Conservation (phyloP, 2,113 vertebrate species). For the Hippocampus comes region DNA sequence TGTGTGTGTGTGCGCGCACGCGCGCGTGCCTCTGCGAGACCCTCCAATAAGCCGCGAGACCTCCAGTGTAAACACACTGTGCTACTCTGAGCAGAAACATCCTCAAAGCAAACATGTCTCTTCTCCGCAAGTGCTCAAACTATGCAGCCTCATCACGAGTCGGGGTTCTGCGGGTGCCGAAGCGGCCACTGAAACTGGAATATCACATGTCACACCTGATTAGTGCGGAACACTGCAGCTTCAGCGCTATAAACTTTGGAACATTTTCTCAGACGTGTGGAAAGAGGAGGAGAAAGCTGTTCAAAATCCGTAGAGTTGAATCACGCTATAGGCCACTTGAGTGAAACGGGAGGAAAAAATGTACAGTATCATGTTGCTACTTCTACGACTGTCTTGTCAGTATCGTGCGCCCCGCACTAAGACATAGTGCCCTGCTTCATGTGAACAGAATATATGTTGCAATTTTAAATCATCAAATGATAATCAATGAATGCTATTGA, state of each 20-base stretch:
- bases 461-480: not conserved
- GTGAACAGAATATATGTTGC: not conserved
- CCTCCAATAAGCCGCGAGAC: constrained; percentile 50
- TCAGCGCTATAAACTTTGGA: constrained; percentile 4
- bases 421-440: too few relatives aligned
- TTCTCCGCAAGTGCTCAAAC: not conserved
- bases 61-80: constrained; percentile 67
- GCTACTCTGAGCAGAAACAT: constrained; percentile 58
- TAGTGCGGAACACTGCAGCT: not conserved
- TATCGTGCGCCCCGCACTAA: too few relatives aligned
- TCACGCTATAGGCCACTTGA: not conserved
- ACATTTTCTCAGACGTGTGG: constrained; percentile 1
- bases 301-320: constrained; percentile 4
- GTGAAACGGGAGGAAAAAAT: not conserved
- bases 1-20: constrained; percentile 13
- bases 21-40: constrained; percentile 36
- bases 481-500: not conserved
- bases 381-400: not conserved
- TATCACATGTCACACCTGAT: not conserved
- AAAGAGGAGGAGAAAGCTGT: constrained; percentile 12
- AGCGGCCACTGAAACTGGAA: not conserved
- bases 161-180: not conserved
- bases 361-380: not conserved
- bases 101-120: constrained; percentile 44
- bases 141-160: not conserved